These are phyloP conservation scores for Enteromius afrohamiltoni DNA, from an alignment of 2,797 vertebrate genomes.

Conservation along the genomic window DNA sequence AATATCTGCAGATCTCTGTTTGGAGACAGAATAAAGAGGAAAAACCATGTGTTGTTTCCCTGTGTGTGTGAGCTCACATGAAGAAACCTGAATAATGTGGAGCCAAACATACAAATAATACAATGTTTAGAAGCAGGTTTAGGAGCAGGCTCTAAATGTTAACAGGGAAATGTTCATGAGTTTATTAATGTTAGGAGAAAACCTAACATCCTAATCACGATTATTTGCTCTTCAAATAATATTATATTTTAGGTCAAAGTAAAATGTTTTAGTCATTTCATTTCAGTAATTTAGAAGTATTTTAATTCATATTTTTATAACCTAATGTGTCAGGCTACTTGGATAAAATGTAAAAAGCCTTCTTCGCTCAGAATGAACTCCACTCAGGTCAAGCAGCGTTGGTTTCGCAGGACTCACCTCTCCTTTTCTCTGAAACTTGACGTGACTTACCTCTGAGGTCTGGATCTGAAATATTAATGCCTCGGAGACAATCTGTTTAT, in stretches of 20 bases:
- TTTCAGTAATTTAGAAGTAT: not conserved
- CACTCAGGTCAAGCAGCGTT: not conserved
- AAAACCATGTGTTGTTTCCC: not conserved
- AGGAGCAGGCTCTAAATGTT: not conserved
- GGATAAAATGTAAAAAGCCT: too few species aligned
- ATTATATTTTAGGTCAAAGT: not conserved
- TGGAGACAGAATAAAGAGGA: not conserved
- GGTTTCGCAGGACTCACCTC: not conserved
- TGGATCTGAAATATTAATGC: slow-evolving; percentile 16
- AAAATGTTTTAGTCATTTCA: not conserved
- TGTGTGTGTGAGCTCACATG: not conserved
- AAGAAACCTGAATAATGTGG: not conserved
- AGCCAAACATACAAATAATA: not conserved
- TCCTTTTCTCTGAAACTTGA: not conserved
- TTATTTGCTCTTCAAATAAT: not conserved
- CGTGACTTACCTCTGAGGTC: not conserved
- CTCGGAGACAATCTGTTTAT: not conserved
- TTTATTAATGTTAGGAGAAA: not conserved
- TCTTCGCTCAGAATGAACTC: not conserved
- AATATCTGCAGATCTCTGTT: not conserved
- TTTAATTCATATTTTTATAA: not conserved
- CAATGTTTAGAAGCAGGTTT: too few species aligned
- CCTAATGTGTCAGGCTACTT: too few species aligned
- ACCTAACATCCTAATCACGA: not conserved
- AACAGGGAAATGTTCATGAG: not conserved